Conservation (phyloP, 2,888 invertebrate genomes). For the Lasioglossum vierecki region DNA sequence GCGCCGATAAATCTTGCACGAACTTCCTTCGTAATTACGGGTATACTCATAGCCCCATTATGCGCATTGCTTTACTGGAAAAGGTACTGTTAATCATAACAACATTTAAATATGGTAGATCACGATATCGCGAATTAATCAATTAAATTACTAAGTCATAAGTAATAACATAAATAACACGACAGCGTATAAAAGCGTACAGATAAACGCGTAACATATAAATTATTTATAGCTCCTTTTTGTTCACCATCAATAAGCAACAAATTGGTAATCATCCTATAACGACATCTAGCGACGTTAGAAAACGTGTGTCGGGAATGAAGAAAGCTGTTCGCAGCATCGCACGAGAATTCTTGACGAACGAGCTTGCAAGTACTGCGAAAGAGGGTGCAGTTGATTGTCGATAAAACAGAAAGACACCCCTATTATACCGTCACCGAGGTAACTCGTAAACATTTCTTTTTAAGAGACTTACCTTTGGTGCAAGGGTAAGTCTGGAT, state of each 20-base stretch:
- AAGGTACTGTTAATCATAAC: not conserved
- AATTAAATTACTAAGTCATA: no score
- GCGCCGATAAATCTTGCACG: not conserved
- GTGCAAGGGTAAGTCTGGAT: not conserved
- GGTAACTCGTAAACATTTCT: not conserved
- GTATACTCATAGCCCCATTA: not conserved
- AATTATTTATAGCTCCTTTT: no score
- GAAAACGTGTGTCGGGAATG: constrained; percentile 48
- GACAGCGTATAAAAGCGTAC: no score
- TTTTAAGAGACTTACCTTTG: not conserved
- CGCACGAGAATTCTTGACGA: not conserved
- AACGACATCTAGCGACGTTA: not conserved
- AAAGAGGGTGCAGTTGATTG: constrained; percentile 36
- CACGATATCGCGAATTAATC: no score
- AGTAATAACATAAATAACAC: no score
- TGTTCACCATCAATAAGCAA: not conserved
- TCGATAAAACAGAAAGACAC: constrained; percentile 61
- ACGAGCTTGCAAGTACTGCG: constrained; percentile 28
- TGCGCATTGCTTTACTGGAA: not conserved
- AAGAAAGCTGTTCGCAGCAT: constrained; percentile 15
- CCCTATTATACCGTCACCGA: not conserved
- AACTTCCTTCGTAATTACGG: not conserved
- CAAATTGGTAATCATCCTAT: not conserved
- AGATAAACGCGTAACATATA: no score
- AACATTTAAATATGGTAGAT: not conserved